Percentiles rank a stretch among this genome's conserved stretches.
Evolutionary conservation across 2,113 vertebrate species (phyloP).

Genomic region (Tinamus guttatus): DNA sequence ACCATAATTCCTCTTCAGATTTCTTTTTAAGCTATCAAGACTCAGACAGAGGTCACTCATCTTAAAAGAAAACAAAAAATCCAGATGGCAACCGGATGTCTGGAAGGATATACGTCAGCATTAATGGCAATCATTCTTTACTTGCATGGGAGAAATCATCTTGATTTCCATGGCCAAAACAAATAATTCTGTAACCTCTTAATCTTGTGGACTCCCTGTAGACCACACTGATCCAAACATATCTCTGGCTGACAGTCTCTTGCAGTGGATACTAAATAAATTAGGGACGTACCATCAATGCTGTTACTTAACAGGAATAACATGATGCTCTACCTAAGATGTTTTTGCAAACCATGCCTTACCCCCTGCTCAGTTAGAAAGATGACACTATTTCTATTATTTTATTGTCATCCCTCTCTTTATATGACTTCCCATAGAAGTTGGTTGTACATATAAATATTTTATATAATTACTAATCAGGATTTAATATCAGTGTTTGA

Average conservation of each 20-base stretch:
- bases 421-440: not conserved
- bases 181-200: not conserved
- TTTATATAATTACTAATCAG: not conserved
- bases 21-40: not conserved
- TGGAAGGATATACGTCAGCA: not conserved
- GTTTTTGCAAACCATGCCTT: not conserved
- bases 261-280: not conserved
- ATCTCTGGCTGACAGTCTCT: not conserved
- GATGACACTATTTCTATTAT: not conserved
- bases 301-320: not conserved
- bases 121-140: not conserved
- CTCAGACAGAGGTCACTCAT: rapidly evolving
- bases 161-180: not conserved
- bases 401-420: not conserved
- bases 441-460: rapidly evolving
- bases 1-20: not conserved
- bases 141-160: not conserved
- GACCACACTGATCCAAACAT: not conserved
- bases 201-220: not conserved
- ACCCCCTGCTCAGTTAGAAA: not conserved
- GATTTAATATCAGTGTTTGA: not conserved
- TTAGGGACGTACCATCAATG: not conserved
- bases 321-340: not conserved
- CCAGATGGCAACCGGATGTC: not conserved
- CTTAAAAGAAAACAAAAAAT: not conserved